Evolutionary conservation across 2,113 vertebrate species (phyloP), one percentile per base, ranked within the genome.

Genomic region (Hypomesus transpacificus): DNA sequence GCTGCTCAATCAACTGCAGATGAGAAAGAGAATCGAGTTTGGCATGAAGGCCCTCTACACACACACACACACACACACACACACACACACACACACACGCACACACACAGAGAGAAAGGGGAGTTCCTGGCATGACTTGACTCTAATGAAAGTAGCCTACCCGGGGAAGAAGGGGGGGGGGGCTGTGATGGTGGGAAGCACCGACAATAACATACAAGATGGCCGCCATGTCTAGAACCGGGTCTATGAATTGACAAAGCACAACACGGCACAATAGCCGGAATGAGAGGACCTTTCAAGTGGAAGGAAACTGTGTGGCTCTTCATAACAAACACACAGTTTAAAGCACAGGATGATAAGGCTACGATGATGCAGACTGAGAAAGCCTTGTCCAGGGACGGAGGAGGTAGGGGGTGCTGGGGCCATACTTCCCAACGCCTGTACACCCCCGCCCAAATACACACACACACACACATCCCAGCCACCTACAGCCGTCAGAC

Each of bases 201-300:
- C 31, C 50, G 69, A 68, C 14, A 71, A n/a, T 74, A 75, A 82
- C 80, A 66, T 76, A 75, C 66, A 17, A 28, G 13, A 46, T 46
- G 9, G 39, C 39, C 9, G 2, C 39, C 9, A 64, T 59, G 71
- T 66, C 67, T 58, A 79, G 22, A 66, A 70, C 21, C 69, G 56
- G 76, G 74, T 71, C 68, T 28, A 58, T 79, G 65, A 28, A 50
- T 67, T 68, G 46, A 34, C 59, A 73, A 73, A 46, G 34, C 64
- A 26, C 24, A 31, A 79, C 69, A 28, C 54, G 22, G 2, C 31
- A 83, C 79, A 88, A 87, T 85, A 34, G 68, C 62, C 17, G 67
- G 80, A 86, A 82, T 81, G 24, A 80, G 72, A 79, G 61, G 71
- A 54, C 68, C 85, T 85, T 86, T 85, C 69, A 80, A 83, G 39